A percentile compares a stretch with the other conserved stretches of the same genome.
Conservation (phyloP, 2,113 vertebrate genomes). For the Dicentrarchus labrax region DNA sequence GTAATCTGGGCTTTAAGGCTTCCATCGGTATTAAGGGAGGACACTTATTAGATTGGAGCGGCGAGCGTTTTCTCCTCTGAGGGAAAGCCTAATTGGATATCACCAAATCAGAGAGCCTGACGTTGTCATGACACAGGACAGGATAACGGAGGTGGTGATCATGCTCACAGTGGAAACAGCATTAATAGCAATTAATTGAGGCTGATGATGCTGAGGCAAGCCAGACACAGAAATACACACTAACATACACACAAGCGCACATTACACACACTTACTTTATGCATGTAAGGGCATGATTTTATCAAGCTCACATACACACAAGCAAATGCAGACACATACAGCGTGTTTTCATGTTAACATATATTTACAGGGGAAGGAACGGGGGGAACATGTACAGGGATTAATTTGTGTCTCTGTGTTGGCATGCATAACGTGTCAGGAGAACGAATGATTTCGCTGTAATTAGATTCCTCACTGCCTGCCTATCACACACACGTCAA, state of each 20-base stretch:
- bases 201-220: slow-evolving; percentile 2
- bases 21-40: slow-evolving; percentile 60
- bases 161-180: slow-evolving; percentile 23
- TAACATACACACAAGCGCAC: background rate
- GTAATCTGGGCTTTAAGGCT: slow-evolving; percentile 75
- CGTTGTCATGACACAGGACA: slow-evolving; percentile 40
- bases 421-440: slow-evolving; percentile 25
- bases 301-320: background rate
- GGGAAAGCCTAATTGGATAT: slow-evolving; percentile 77
- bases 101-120: slow-evolving; percentile 62
- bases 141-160: slow-evolving; percentile 31
- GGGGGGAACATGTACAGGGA: background rate
- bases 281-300: background rate
- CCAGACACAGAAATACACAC: slow-evolving; percentile 1
- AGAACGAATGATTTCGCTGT: slow-evolving; percentile 28
- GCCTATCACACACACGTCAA: slow-evolving; percentile 36
- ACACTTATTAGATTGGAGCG: slow-evolving; percentile 66
- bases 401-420: background rate
- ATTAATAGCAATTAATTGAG: slow-evolving; percentile 17
- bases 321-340: no score
- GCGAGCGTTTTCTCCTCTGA: slow-evolving; percentile 39
- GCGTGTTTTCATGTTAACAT: background rate
- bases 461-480: slow-evolving; percentile 46
- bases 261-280: background rate
- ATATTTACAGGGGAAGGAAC: background rate